phyloP scores from a whole-genome alignment of 2,888 invertebrate genomes.

The Volucella zonaria region DNA sequence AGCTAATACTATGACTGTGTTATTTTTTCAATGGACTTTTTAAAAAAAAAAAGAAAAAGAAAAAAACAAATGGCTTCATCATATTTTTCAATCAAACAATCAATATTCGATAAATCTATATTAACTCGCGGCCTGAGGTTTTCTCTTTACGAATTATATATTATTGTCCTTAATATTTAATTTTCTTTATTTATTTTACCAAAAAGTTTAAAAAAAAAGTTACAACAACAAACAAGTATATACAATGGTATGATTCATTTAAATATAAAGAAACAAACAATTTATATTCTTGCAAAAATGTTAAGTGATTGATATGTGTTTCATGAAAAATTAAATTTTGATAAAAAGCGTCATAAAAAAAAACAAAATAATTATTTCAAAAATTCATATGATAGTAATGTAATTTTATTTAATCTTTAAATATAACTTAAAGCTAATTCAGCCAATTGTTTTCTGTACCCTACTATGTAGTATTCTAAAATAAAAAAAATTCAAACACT shows the following conservation, averaged over 20 bases:
- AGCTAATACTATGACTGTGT: too few species aligned
- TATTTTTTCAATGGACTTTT: too few species aligned
- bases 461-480: not conserved
- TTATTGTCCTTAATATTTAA: conserved; percentile 72
- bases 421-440: conserved; percentile 56
- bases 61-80: too few species aligned
- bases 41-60: too few species aligned
- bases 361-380: conserved; percentile 18
- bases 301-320: conserved; percentile 64
- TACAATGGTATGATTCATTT: not conserved
- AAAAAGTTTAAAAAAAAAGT: conserved; percentile 3
- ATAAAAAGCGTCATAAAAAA: conserved; percentile 8
- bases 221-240: conserved; percentile 7
- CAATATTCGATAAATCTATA: conserved; percentile 42
- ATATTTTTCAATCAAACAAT: conserved; percentile 15
- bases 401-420: conserved; percentile 33
- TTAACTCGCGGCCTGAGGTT: conserved; percentile 55
- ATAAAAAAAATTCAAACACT: conserved; percentile 30
- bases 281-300: conserved; percentile 11
- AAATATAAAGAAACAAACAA: conserved; percentile 13
- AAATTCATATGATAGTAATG: conserved; percentile 33
- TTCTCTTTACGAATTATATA: conserved; percentile 57
- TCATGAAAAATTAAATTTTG: conserved; percentile 29
- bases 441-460: conserved; percentile 35
- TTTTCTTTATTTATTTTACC: conserved; percentile 31